phyloP scores from a whole-genome alignment of 2,888 invertebrate species.

The Callyntrura guangdongensis region DNA sequence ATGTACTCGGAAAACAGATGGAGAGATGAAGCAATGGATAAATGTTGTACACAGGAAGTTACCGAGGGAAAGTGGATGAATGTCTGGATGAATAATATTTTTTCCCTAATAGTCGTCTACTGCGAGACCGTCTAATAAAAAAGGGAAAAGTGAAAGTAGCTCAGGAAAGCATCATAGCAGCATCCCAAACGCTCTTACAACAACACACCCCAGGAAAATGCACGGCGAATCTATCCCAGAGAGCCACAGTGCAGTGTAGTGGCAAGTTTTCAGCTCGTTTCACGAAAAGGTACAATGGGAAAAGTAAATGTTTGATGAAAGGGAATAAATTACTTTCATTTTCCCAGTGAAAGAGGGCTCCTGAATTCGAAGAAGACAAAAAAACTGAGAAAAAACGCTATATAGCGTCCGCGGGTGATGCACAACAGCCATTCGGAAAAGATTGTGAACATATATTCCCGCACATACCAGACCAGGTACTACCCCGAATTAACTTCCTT shows the following conservation, averaged over 20 bases:
- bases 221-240: too few relatives aligned
- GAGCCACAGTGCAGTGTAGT: background rate
- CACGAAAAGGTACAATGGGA: background rate
- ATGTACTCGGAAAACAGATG: background rate
- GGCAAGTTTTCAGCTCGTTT: background rate
- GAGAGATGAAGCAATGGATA: background rate
- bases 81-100: constrained; percentile 29
- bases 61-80: constrained; percentile 17
- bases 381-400: constrained; percentile 2
- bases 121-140: background rate
- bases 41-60: constrained; percentile 1
- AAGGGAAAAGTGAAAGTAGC: constrained; percentile 20
- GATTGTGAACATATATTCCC: too few relatives aligned
- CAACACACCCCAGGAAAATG: too few relatives aligned
- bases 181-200: background rate
- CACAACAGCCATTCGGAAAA: background rate
- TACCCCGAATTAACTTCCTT: too few relatives aligned
- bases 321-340: constrained; percentile 41
- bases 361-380: background rate
- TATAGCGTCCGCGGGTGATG: too few relatives aligned
- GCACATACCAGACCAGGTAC: background rate
- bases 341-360: background rate
- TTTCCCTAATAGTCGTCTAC: background rate
- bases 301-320: constrained; percentile 36
- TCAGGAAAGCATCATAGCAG: constrained; percentile 1